Base-by-base conservation (phyloP, 2,113 vertebrate species). In the Haemorhous mexicanus region DNA sequence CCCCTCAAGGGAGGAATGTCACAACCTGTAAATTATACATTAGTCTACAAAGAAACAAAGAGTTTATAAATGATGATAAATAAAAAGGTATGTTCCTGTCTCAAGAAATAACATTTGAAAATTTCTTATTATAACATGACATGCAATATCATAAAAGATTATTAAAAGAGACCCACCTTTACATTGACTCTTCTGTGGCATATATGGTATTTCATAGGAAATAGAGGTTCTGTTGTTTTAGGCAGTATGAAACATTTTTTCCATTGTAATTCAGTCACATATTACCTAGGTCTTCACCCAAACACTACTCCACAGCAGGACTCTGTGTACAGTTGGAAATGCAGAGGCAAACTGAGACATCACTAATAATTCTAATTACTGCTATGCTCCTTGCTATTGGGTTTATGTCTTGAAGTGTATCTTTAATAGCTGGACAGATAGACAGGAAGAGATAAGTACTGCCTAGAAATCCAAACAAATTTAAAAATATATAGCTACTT, bases 1-100 rank as follows among this genome's bases (percentile, higher is more conserved):
- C 24, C 26, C 6, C 24, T 72, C 43, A 8, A 32, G 16, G 7
- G 9, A 43, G 19, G 15, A 2, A 50, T 0, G 0, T 43, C 10
- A 50, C 16, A 61, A 32, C 7, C 27, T 17, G 46, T 3, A 73
- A 39, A 53, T 44, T 72, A 7, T 6, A 68, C 4, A 24, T 87
- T 81, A 73, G 3, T 46, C 22, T 59, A 13, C 3, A 14, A 73
- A 72, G 30, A 26, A 52, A 15, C 32, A 49, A 23, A 53, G 4
- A 67, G 15, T 27, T 88, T 28, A 81, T 50, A 66, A 87, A 61
- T 64, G 0, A 58, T 33, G 8, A 53, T 3, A 8, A 41, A 53
- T 66, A 24, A 74, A 22, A 44, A 15, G 3, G 4, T 9, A 20
- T 20, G 8, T 43, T 78, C 8, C 4, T 55, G 8, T 33, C 18